These are phyloP conservation scores for Melanotaenia duboulayi DNA, from an alignment of 2,113 vertebrate species.

Conservation along the genomic window DNA sequence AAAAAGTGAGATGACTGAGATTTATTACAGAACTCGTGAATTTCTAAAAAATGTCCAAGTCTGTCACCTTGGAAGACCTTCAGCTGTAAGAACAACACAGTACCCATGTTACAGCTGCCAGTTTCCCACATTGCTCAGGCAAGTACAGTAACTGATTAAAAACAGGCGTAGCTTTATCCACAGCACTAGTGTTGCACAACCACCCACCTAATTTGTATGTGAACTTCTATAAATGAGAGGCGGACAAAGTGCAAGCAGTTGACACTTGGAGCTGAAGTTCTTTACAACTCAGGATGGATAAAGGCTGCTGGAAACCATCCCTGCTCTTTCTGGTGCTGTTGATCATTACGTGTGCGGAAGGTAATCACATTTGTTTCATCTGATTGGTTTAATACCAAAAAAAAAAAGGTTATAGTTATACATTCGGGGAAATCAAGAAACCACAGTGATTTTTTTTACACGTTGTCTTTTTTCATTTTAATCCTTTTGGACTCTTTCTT, in stretches of 20 bases:
- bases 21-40: conserved; percentile 49
- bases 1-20: neutral
- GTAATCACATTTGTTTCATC: conserved; percentile 45
- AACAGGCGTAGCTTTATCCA: conserved; percentile 7
- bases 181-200: conserved; percentile 49
- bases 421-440: neutral
- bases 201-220: neutral
- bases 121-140: conserved; percentile 54
- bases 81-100: neutral
- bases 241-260: neutral
- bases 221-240: conserved; percentile 36
- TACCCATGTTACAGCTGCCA: conserved; percentile 51
- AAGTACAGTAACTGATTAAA: conserved; percentile 4
- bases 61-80: neutral
- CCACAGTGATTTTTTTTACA: neutral
- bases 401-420: neutral
- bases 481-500: no score
- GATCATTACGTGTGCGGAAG: conserved; percentile 29
- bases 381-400: neutral
- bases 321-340: conserved; percentile 51
- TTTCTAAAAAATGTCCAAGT: conserved; percentile 36
- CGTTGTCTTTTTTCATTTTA: neutral
- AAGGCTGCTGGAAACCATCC: conserved; percentile 17
- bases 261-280: conserved; percentile 1
- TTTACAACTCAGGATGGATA: conserved; percentile 37